Conservation (phyloP, 2,797 vertebrate genomes). For the Pantherophis vulpinus region DNA sequence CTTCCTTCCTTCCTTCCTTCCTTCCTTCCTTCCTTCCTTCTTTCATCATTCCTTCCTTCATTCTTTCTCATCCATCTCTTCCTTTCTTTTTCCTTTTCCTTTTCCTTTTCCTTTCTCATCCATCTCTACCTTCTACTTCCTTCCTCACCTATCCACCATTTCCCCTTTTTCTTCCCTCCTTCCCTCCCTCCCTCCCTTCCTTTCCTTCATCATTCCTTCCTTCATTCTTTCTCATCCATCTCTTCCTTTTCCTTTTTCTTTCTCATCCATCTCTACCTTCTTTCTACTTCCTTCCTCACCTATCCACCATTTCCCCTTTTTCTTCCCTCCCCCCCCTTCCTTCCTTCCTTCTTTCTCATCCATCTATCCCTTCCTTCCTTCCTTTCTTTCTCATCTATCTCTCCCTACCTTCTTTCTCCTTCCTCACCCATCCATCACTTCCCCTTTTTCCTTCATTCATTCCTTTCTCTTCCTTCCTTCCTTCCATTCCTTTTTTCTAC, state of each 20-base stretch:
- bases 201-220: background rate
- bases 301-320: no score
- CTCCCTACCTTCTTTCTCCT: no score
- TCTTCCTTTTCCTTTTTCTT: background rate
- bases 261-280: background rate
- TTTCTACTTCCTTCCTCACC: background rate
- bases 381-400: background rate
- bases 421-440: background rate
- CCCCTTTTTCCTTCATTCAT: no score
- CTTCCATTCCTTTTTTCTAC: background rate
- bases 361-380: background rate
- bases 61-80: no score
- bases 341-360: background rate
- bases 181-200: no score
- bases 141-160: background rate
- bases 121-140: background rate
- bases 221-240: background rate
- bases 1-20: background rate
- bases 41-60: no score
- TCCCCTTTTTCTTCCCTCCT: no score
- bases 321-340: no score
- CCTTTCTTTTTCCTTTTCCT: no score
- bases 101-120: no score
- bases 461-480: no score
- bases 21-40: no score